Evolutionary conservation across 2,797 vertebrate species (phyloP).

Genomic region (Clamator glandarius): DNA sequence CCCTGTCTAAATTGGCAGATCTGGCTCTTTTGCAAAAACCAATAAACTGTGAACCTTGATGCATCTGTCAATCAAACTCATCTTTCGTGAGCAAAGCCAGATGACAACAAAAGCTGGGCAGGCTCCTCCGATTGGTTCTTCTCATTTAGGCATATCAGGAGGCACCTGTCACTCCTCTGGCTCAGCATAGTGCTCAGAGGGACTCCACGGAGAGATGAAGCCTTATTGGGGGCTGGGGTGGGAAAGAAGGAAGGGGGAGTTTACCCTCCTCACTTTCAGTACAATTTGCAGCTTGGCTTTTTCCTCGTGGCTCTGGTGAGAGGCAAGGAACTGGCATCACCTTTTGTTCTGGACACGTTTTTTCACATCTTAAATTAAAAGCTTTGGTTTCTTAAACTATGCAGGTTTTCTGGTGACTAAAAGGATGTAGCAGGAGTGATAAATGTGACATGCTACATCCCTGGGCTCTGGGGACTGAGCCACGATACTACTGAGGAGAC

Average conservation of each 20-base stretch:
- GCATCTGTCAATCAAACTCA: conserved; percentile 92
- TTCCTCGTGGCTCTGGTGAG: background rate
- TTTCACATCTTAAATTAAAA: background rate
- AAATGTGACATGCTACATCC: background rate
- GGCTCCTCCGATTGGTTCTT: conserved; percentile 88
- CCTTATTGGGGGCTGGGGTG: conserved; percentile 46
- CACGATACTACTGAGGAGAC: background rate
- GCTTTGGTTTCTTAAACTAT: background rate
- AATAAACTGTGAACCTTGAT: conserved; percentile 95
- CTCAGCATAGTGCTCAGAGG: conserved; percentile 78
- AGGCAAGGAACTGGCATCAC: background rate
- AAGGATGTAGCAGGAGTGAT: background rate
- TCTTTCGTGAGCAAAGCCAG: conserved; percentile 87
- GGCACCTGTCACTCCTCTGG: conserved; percentile 90
- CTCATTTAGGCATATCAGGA: conserved; percentile 91
- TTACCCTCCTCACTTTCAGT: conserved; percentile 1
- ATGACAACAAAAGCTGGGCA: conserved; percentile 86
- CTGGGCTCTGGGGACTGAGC: background rate
- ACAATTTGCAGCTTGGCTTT: background rate
- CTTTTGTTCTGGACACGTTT: background rate
- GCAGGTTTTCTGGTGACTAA: background rate
- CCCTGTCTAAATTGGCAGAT: conserved; percentile 95
- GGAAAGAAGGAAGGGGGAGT: conserved; percentile 10
- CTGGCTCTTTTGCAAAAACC: conserved; percentile 91
- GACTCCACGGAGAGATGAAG: conserved; percentile 60